phyloP scores from a whole-genome alignment of 2,888 invertebrate species.

The Calameuta idolon region DNA sequence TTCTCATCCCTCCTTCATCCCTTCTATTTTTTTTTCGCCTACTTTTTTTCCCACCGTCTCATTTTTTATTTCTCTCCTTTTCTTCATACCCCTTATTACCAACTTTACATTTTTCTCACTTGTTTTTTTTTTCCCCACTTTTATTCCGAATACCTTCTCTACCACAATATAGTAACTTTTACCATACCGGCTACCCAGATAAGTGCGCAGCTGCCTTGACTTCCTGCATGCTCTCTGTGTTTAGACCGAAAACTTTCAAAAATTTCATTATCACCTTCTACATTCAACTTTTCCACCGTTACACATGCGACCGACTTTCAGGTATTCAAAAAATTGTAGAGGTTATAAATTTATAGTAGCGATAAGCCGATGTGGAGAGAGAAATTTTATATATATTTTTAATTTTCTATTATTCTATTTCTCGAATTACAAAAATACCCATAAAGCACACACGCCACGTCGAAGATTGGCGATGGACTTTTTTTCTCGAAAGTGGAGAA shows the following conservation, averaged over 20 bases:
- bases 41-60: background rate
- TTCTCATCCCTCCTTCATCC: background rate
- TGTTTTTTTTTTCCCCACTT: background rate
- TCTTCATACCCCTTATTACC: background rate
- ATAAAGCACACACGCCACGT: background rate
- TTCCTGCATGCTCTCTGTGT: background rate
- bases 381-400: background rate
- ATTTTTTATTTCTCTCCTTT: background rate
- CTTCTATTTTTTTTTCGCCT: background rate
- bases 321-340: background rate
- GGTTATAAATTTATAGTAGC: background rate
- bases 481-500: background rate
- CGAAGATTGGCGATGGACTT: background rate
- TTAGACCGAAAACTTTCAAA: background rate
- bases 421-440: background rate
- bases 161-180: background rate
- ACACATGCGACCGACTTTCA: background rate
- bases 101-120: background rate
- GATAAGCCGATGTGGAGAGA: background rate
- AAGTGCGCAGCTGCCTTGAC: background rate
- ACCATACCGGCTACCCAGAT: background rate
- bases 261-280: background rate
- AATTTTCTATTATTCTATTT: background rate
- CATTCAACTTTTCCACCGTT: background rate
- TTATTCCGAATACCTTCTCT: background rate